Evolutionary conservation across 2,797 vertebrate genomes (phyloP), one percentile per base, ranked within the genome.

Genomic region (Avahi laniger): DNA sequence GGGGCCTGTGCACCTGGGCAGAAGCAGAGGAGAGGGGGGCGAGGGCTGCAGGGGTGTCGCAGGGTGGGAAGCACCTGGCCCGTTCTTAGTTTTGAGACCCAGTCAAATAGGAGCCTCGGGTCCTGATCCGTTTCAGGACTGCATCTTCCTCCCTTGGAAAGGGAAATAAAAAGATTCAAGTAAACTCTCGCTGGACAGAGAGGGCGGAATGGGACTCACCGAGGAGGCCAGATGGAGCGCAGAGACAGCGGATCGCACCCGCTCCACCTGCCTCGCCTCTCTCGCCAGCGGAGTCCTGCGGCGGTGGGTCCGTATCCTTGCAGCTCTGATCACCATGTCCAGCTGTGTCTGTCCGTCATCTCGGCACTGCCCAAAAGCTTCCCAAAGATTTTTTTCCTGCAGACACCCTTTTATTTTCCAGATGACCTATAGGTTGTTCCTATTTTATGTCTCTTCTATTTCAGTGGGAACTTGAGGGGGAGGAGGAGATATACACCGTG

Each of bases 231-330:
- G n/a, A 65, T 18, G 4, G 11, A 61, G 41, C 0, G 15, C 48
- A 8, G 6, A 20, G 1, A 35, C 7, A 6, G 24, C 24, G 2
- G 5, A n/a, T 0, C 0, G 0, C 35, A 7, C 13, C 24, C 0
- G 1, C 18, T 38, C 33, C 13, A 0, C 1, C 0, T 3, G 6
- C 4, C 22, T 41, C 38, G 38, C 38, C 41, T 22, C n/a, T 5
- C 41, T 22, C n/a, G 28, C 14, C 28, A 15, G 52, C 83, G 1
- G 20, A 33, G 38, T n/a, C 30, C 14, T 7, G 30, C 7, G 22
- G 7, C 61, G 61, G 30, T 1, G 30, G 28, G 0, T 50, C 7
- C 24, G 67, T 18, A 2, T 75, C 17, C 30, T 76, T 6, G 4
- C 24, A 7, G 17, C 6, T 28, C 14, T 7, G 5, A 3, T 5